These are phyloP conservation scores for Esox masquinongy DNA, from an alignment of 2,797 vertebrate species.

Conservation along the genomic window DNA sequence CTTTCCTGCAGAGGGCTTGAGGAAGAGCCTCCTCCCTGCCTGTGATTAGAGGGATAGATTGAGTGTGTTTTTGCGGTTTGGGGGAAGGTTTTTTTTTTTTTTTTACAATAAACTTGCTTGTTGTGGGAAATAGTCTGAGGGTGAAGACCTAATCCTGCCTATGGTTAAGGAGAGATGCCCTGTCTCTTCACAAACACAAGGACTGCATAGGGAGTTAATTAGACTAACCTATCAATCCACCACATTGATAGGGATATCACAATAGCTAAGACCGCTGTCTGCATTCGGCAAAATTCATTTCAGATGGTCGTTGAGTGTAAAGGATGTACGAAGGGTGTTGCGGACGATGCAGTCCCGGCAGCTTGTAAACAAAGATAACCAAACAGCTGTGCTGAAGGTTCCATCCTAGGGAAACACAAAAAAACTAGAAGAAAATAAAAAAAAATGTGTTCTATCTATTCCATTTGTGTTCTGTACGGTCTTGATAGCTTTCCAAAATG, in stretches of 20 bases:
- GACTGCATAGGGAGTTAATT: conserved; percentile 30
- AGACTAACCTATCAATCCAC: conserved; percentile 59
- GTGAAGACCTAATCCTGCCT: conserved; percentile 69
- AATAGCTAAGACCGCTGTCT: conserved; percentile 50
- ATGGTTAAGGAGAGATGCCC: conserved; percentile 73
- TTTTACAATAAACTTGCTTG: conserved; percentile 75
- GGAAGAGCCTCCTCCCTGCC: conserved; percentile 59
- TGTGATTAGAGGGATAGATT: conserved; percentile 76
- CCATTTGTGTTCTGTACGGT: neutral
- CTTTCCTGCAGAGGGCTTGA: conserved; percentile 51
- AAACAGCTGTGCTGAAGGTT: no score
- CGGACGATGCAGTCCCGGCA: conserved; percentile 20
- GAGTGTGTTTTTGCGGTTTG: conserved; percentile 68
- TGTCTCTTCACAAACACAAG: conserved; percentile 67
- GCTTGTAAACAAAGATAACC: no score
- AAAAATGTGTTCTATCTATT: no score
- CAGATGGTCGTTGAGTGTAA: conserved; percentile 60
- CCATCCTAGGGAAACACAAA: no score
- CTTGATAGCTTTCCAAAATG: neutral
- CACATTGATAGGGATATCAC: conserved; percentile 68
- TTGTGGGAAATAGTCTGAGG: conserved; percentile 45
- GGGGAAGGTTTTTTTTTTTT: conserved; percentile 72
- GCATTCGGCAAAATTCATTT: conserved; percentile 53
- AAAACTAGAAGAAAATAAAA: no score
- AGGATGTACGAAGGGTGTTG: conserved; percentile 47